Evolutionary conservation across 2,113 vertebrate species (phyloP), one percentile per base, ranked within the genome.

Genomic region (Sphaerodactylus townsendi): DNA sequence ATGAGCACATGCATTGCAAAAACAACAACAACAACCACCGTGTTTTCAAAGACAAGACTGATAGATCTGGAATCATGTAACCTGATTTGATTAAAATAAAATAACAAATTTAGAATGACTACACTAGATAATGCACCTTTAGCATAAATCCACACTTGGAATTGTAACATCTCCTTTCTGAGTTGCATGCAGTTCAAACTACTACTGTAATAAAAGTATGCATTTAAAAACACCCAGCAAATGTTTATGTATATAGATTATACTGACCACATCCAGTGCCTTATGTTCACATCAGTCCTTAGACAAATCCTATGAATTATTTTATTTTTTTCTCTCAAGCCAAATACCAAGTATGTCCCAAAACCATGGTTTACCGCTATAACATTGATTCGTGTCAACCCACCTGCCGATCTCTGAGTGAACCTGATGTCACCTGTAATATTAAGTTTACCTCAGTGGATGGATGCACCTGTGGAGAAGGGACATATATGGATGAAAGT

Each of bases 311-410:
- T 10, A 35, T 80, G 62, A 39, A 21, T 89, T 65, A 76, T n/a
- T 85, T 41, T 89, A 21, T 59, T 89, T 64, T 75, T 64, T 1
- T 85, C 81, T 84, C 62, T 35, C 9, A 94, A 99, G 98, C 80
- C 0, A 97, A 96, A 91, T 94, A 95, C 86, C 77, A 10, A 77
- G 71, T 62, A 13, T 99, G 98, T 87, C 95, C 96, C 0, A 89
- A 87, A 87, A 94, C 93, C 0, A 90, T 96, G 84, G 74, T 91
- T 66, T 99, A 97, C 88, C 92, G 77, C 85, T 90, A 94, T 62
- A 50, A 88, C 3, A 79, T 96, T 0, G 23, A 82, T 33, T 90
- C 93, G 64, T 97, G 97, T 25, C 96, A 94, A 71, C 93, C 93
- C 82, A 97, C 95, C n/a, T 97, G 97, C 80, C 95, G 95, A 0